Evolutionary conservation across 2,888 invertebrate genomes (phyloP).

Genomic region (Fragum fragum): DNA sequence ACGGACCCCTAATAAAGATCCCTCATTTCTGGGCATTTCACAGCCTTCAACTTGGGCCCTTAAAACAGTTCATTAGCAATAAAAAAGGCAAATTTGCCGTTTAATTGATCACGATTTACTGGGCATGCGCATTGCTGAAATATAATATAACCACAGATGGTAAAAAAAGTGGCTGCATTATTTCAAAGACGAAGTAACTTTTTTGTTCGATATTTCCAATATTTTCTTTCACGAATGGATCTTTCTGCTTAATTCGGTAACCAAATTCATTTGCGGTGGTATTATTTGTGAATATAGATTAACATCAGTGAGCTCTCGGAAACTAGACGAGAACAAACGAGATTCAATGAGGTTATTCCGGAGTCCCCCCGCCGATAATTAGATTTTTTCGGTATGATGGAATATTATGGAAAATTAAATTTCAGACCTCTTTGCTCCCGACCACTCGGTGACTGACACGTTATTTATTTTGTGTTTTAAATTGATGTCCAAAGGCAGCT

Average conservation of each 20-base stretch:
- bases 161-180: conserved; percentile 54
- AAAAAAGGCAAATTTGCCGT: conserved; percentile 26
- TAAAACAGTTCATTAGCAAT: conserved; percentile 34
- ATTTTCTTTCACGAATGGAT: conserved; percentile 50
- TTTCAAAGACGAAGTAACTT: conserved; percentile 48
- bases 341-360: conserved; percentile 41
- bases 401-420: conserved; percentile 69
- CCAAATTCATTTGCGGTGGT: conserved; percentile 63
- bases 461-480: conserved; percentile 68
- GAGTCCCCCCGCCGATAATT: conserved; percentile 46
- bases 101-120: conserved; percentile 40
- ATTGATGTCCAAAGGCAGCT: conserved; percentile 64
- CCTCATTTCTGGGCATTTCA: neutral
- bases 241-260: conserved; percentile 61
- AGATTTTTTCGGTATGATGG: conserved; percentile 66
- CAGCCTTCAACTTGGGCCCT: conserved; percentile 6
- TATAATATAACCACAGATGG: conserved; percentile 67
- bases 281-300: conserved; percentile 64
- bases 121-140: conserved; percentile 60
- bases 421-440: conserved; percentile 63
- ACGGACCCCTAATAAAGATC: neutral
- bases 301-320: conserved; percentile 35
- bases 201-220: conserved; percentile 60
- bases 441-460: conserved; percentile 62
- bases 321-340: conserved; percentile 53